Evolutionary conservation across 2,113 vertebrate genomes (phyloP).

Genomic region (Zosterops borbonicus): DNA sequence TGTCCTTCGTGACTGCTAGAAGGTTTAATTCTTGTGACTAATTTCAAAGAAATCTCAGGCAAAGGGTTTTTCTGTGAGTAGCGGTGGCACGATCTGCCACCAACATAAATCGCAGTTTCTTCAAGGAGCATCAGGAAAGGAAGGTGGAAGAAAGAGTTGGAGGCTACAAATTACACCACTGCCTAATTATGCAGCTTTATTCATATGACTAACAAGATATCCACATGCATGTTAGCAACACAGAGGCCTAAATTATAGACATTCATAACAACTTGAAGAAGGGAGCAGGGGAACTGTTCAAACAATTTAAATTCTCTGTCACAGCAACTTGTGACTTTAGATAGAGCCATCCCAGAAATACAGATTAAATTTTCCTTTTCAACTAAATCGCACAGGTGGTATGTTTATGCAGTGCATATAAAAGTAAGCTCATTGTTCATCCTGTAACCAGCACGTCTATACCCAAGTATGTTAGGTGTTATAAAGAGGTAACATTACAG

Average conservation of each 20-base stretch:
- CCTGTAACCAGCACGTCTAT: background rate
- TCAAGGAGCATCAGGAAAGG: background rate
- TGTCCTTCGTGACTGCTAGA: background rate
- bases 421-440: conserved; percentile 17
- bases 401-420: background rate
- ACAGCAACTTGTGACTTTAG: background rate
- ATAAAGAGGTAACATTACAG: conserved; percentile 15
- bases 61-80: conserved; percentile 39
- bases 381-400: background rate
- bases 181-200: conserved; percentile 41
- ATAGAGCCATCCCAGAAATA: background rate
- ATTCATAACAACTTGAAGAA: conserved; percentile 22
- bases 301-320: conserved; percentile 31
- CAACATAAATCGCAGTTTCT: conserved; percentile 19
- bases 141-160: conserved; percentile 34
- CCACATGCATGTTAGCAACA: conserved; percentile 4
- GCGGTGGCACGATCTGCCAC: background rate
- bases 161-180: conserved; percentile 16
- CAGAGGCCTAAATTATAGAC: conserved; percentile 1
- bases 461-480: background rate
- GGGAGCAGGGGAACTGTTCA: background rate
- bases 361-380: conserved; percentile 13
- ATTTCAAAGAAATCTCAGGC: conserved; percentile 13
- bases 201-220: background rate
- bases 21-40: conserved; percentile 15